Evolutionary conservation across 2,888 invertebrate species (phyloP), one percentile per base, ranked within the genome.

Genomic region (Spicauda simplicius): DNA sequence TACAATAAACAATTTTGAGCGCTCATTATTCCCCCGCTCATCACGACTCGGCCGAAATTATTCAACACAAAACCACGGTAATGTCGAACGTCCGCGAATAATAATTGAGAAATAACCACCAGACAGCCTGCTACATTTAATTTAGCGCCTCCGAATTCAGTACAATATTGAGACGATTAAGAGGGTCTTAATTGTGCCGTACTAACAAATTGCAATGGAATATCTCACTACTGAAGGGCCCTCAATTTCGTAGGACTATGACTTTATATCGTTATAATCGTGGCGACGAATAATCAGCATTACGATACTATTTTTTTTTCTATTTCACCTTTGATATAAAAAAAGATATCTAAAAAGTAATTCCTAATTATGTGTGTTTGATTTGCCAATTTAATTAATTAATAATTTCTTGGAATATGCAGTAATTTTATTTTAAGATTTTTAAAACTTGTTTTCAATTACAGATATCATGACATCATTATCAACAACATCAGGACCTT

Each of bases 21-120:
- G 79, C 85, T 91, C 91, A 90, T 91, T 91, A 91, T 85, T 82
- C 78, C 77, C 77, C 79, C 80, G 86, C 87, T 89, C 90, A 91
- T 91, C 87, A 88, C 86, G 82, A 83, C 81, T 81, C 82, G 82
- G 77, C 83, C 77, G 81, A 86, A 93, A 91, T 92, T 91, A 90
- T 90, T 85, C 86, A 73, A 83, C 85, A 84, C 87, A 85, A 86
- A 84, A 81, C 86, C 85, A 82, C 80, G 81, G 85, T 91, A 88
- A 91, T 89, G 90, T 84, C 84, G 84, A 88, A 87, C 85, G 87
- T 84, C 87, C 88, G 81, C 86, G 83, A 83, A 86, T 91, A 91
- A 93, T 91, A 91, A 93, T 91, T 90, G 85, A 89, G 79, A 83
- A 87, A 90, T 90, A 90, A 91, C 89, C 87, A 80, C 87, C 78